A percentile compares a stretch with the other conserved stretches of the same genome.
Conservation (phyloP, 2,113 vertebrate species). For the Campylorhamphus procurvoides region DNA sequence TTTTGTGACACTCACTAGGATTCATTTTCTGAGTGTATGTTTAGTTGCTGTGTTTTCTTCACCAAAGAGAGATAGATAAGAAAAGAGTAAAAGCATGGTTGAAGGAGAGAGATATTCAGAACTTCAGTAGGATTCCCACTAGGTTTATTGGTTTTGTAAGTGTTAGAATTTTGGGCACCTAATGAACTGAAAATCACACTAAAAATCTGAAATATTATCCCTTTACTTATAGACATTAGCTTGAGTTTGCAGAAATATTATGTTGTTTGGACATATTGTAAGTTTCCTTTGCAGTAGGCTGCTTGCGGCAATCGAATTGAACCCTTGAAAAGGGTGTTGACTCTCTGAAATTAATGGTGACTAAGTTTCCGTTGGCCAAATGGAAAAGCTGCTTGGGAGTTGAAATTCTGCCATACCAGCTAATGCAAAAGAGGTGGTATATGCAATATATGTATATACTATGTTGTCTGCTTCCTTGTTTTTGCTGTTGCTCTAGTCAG, state of each 20-base stretch:
- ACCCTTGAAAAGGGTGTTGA: not conserved
- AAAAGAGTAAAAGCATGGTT: not conserved
- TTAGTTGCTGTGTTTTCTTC: not conserved
- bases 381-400: not conserved
- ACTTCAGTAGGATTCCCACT: not conserved
- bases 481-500: not conserved
- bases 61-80: not conserved
- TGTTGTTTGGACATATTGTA: not conserved
- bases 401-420: conserved; percentile 30
- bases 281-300: not conserved
- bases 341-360: not conserved
- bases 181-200: not conserved
- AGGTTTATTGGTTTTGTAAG: not conserved
- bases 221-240: not conserved
- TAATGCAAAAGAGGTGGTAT: not conserved
- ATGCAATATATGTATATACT: not conserved
- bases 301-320: not conserved
- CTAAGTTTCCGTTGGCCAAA: not conserved
- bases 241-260: not conserved
- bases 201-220: not conserved
- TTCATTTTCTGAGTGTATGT: not conserved
- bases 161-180: not conserved
- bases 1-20: not conserved
- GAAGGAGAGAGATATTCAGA: not conserved
- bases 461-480: not conserved